These are phyloP conservation scores for Chaetogeoica ovagalla DNA, from an alignment of 2,888 invertebrate species.

Conservation along the genomic window DNA sequence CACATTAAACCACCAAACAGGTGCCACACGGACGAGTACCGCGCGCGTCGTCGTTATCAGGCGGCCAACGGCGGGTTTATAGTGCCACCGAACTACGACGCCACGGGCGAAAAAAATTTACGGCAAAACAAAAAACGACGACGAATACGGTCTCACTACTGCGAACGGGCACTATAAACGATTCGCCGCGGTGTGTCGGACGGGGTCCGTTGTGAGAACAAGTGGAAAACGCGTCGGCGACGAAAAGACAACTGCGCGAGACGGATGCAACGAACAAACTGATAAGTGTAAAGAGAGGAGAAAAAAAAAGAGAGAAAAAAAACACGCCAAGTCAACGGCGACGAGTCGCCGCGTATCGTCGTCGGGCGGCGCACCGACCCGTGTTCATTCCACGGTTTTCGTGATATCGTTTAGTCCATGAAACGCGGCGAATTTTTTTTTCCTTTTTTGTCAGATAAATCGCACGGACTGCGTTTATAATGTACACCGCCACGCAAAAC, in stretches of 20 bases:
- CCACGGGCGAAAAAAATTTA: no score
- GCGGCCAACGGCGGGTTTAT: not conserved
- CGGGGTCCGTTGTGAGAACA: not conserved
- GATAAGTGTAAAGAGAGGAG: conserved; percentile 13
- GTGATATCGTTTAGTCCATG: conserved; percentile 6
- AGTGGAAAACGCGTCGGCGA: not conserved
- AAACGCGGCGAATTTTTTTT: no score
- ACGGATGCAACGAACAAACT: conserved; percentile 46
- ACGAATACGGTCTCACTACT: no score
- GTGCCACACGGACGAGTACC: not conserved
- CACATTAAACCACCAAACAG: conserved; percentile 50
- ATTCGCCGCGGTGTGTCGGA: not conserved
- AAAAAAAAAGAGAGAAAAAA: conserved; percentile 45
- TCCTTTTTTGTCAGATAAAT: no score
- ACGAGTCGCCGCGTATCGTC: not conserved
- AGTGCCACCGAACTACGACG: not conserved
- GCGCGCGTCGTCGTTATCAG: conserved; percentile 28
- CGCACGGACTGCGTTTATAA: no score
- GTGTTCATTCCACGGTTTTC: conserved; percentile 7
- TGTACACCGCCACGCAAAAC: no score
- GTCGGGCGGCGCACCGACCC: not conserved
- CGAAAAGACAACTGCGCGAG: conserved; percentile 26
- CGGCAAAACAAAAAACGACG: no score
- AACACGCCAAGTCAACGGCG: conserved; percentile 42
- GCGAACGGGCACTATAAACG: no score